Evolutionary conservation across 2,113 vertebrate species (phyloP).

Genomic region (Ascaphus truei): DNA sequence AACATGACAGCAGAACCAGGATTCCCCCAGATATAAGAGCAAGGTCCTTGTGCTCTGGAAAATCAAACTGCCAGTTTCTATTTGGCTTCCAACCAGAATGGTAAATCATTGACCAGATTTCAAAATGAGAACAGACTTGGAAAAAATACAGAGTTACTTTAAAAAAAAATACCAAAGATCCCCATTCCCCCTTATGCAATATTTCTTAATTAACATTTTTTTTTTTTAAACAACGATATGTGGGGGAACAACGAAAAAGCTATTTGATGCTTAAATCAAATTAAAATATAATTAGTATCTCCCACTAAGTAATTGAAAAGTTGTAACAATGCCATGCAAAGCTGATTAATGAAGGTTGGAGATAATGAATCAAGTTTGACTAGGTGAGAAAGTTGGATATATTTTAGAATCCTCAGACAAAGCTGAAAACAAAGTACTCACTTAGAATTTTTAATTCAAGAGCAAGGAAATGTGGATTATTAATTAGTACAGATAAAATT

Average conservation of each 20-base stretch:
- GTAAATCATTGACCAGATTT: too few species aligned
- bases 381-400: background rate
- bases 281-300: background rate
- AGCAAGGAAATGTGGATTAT: too few species aligned
- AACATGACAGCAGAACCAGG: too few species aligned
- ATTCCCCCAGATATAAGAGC: too few species aligned
- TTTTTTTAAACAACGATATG: background rate
- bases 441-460: too few species aligned
- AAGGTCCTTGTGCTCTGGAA: too few species aligned
- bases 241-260: background rate
- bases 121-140: too few species aligned
- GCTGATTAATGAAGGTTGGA: background rate
- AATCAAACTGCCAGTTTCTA: too few species aligned
- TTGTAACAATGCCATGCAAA: background rate
- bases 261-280: background rate
- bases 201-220: background rate
- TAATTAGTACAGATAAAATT: too few species aligned
- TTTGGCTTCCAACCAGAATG: too few species aligned
- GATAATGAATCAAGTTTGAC: background rate
- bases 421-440: too few species aligned
- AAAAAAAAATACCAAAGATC: too few species aligned
- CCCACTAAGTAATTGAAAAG: background rate
- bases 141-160: background rate
- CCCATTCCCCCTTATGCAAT: background rate
- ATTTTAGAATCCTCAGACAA: background rate